These are phyloP conservation scores for Choloepus hoffmanni DNA, from an alignment of 2,113 vertebrate species.

Conservation along the genomic window DNA sequence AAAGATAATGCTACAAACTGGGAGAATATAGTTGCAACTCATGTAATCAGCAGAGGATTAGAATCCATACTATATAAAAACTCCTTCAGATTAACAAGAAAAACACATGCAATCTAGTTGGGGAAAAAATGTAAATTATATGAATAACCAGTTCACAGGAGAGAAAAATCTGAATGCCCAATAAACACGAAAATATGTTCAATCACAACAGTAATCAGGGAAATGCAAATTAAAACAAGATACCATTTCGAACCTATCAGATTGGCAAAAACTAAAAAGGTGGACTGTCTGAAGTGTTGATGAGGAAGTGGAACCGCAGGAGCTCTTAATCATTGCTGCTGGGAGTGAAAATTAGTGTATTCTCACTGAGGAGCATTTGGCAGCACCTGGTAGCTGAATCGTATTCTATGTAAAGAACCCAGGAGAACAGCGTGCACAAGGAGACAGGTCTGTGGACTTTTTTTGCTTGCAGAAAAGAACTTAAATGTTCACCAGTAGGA, in stretches of 20 bases:
- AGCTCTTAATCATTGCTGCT: background rate
- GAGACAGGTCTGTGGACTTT: background rate
- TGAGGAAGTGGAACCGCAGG: constrained; percentile 40
- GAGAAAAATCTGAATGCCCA: background rate
- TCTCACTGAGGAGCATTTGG: background rate
- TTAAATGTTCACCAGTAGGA: background rate
- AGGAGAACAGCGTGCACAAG: background rate
- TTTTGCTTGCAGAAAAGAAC: constrained; percentile 15
- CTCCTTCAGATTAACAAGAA: background rate
- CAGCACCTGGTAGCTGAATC: background rate
- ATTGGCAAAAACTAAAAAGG: background rate
- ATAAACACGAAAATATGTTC: background rate
- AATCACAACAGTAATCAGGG: background rate
- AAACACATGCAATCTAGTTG: background rate
- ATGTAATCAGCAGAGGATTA: background rate
- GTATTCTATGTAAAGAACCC: background rate
- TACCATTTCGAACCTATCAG: background rate
- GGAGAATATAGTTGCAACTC: background rate
- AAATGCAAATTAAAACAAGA: constrained; percentile 28
- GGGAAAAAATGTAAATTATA: background rate
- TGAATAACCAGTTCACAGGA: background rate
- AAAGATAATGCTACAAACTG: background rate
- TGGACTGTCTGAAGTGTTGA: background rate
- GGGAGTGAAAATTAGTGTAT: constrained; percentile 64
- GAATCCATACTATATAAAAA: background rate